Evolutionary conservation across 2,888 invertebrate genomes (phyloP).

Genomic region (Apomyelois bistriatella): DNA sequence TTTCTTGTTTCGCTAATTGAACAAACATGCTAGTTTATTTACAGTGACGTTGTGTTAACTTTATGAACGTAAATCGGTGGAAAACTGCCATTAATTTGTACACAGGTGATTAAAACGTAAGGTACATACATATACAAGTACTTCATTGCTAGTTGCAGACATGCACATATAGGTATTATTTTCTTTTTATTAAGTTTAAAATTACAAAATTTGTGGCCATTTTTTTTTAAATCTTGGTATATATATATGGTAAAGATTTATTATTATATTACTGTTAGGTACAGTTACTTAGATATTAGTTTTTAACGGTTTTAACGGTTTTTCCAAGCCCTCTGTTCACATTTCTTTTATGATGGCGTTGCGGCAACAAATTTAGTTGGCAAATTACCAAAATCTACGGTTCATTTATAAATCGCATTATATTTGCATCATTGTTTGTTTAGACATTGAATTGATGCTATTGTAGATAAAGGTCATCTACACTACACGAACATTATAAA

Average conservation of each 20-base stretch:
- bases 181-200: too few relatives aligned
- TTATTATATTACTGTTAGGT: background rate
- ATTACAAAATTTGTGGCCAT: too few relatives aligned
- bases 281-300: slow-evolving; percentile 1
- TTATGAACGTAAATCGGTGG: slow-evolving; percentile 45
- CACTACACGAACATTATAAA: background rate
- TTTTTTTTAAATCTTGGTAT: slow-evolving; percentile 7
- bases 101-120: slow-evolving; percentile 51
- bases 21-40: slow-evolving; percentile 59
- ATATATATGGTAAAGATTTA: slow-evolving; percentile 9
- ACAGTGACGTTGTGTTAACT: slow-evolving; percentile 67
- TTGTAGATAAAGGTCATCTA: background rate
- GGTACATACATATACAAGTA: slow-evolving; percentile 11
- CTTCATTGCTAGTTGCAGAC: slow-evolving; percentile 25
- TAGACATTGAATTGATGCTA: background rate
- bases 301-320: slow-evolving; percentile 1
- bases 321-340: slow-evolving; percentile 14
- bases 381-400: slow-evolving; percentile 22
- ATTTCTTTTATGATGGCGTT: slow-evolving; percentile 13
- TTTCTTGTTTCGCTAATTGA: slow-evolving; percentile 46
- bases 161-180: slow-evolving; percentile 20
- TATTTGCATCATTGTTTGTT: slow-evolving; percentile 12
- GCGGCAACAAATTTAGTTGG: slow-evolving; percentile 21
- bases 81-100: slow-evolving; percentile 45
- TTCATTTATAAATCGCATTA: slow-evolving; percentile 11